Evolutionary conservation across 1,140 invertebrate species (phyloP), one percentile per base, ranked within the genome.

Genomic region (Saccostrea cuccullata): DNA sequence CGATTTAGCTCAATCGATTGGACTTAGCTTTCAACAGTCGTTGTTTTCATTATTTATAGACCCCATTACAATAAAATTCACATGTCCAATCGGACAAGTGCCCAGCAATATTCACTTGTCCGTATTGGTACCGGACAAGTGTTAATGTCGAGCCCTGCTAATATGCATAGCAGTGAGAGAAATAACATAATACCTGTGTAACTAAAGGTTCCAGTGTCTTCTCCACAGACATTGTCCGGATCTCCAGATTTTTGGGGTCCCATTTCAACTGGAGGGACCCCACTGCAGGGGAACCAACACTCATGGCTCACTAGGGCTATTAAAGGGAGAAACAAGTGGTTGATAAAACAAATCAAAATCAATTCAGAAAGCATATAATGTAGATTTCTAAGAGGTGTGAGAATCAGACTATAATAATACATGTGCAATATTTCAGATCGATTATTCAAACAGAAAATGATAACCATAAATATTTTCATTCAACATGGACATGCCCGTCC

Each of bases 181-280:
- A 36, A 36, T 36, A 36, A 36, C 30, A 36, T 56, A 77, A 93
- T 91, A 99, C 98, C 96, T 99, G 98, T 88, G 99, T 96, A 83
- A 99, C 98, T 15, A 99, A 95, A 1, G 98, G 98, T 94, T 99
- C 98, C 88, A 99, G 95, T 0, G 98, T 99, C 93, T 98, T 98
- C 94, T 99, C 98, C 60, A 99, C 98, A 0, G 98, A 99, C 96
- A 98, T 98, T n/a, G 98, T 99, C 55, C 98, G 96, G 87, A 99
- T 99, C 96, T 99, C 98, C 92, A 99, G 95, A 96, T 99, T 99
- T 95, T 99, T 99, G 77, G 98, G 98, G 96, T 99, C 98, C 98
- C 98, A 99, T 96, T 93, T 91, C n/a, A 95, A 90, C 86, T 94
- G 91, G 12, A 94, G 88, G 58, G 91, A 91, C 70, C 92, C 93